phyloP scores from a whole-genome alignment of 35 echinoderm and acorn worm genomes.

The Diadema setosum region DNA sequence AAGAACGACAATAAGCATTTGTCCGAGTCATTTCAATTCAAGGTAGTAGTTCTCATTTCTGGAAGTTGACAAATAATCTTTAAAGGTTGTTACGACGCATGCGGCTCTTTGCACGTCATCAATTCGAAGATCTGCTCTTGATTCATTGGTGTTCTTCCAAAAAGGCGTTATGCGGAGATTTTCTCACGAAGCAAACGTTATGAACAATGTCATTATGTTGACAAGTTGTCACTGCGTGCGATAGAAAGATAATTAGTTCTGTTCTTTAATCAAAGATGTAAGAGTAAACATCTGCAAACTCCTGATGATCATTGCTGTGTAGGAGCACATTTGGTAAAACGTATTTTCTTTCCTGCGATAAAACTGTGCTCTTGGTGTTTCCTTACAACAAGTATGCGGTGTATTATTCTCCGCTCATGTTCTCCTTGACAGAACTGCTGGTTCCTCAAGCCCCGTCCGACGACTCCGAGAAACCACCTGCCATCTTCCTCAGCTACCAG shows the following conservation, averaged over 20 bases:
- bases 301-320: no score
- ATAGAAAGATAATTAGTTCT: neutral
- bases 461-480: constrained; percentile 55
- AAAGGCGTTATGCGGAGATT: no score
- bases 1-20: neutral
- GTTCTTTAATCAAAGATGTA: neutral
- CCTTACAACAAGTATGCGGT: neutral
- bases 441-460: constrained; percentile 43
- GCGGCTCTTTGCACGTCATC: neutral
- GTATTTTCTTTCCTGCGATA: neutral
- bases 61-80: neutral
- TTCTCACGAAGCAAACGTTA: no score
- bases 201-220: no score
- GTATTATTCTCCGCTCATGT: neutral
- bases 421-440: constrained; percentile 38
- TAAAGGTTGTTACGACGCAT: neutral
- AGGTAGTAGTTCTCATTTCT: neutral
- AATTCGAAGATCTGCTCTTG: neutral
- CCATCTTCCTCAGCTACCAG: constrained; percentile 96
- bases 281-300: neutral
- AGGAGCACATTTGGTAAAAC: no score
- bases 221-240: no score
- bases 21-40: neutral
- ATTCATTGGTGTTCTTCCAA: no score
- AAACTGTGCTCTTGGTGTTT: neutral